phyloP scores from a whole-genome alignment of 2,113 vertebrate species.

The Coptodon bakossiorum region DNA sequence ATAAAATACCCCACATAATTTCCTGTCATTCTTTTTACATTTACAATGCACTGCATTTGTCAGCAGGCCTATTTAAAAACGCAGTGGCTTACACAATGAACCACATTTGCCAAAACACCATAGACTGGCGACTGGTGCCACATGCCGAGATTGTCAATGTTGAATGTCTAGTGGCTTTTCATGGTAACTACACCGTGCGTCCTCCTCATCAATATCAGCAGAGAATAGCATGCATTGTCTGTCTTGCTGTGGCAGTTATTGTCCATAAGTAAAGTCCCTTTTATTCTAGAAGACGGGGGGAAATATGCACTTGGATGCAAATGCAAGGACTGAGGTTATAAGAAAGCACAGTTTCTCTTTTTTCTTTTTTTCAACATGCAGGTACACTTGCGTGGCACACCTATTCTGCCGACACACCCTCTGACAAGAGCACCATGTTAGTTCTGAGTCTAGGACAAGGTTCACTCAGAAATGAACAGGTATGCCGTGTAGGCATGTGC shows the following conservation, averaged over 20 bases:
- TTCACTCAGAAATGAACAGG: slow-evolving; percentile 37
- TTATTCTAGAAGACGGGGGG: neutral
- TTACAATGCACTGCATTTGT: neutral
- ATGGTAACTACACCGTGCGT: slow-evolving; percentile 23
- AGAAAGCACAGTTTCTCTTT: neutral
- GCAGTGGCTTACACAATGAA: neutral
- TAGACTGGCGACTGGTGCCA: slow-evolving; percentile 36
- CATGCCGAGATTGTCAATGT: slow-evolving; percentile 33
- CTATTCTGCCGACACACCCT: slow-evolving; percentile 47
- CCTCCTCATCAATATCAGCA: neutral
- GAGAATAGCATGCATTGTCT: neutral
- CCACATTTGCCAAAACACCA: slow-evolving; percentile 23
- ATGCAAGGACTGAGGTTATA: neutral
- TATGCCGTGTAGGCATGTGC: slow-evolving; percentile 20
- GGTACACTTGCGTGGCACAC: slow-evolving; percentile 28
- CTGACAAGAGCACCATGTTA: neutral
- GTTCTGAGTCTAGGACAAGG: slow-evolving; percentile 14
- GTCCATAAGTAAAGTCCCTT: neutral
- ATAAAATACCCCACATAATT: neutral
- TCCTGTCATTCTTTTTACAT: neutral
- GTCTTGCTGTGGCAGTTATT: neutral
- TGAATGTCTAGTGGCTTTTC: slow-evolving; percentile 13
- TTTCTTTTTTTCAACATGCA: neutral
- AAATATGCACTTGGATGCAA: neutral
- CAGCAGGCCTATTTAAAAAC: neutral